phyloP scores from a whole-genome alignment of 1,140 invertebrate species.

The Colletes gigas region DNA sequence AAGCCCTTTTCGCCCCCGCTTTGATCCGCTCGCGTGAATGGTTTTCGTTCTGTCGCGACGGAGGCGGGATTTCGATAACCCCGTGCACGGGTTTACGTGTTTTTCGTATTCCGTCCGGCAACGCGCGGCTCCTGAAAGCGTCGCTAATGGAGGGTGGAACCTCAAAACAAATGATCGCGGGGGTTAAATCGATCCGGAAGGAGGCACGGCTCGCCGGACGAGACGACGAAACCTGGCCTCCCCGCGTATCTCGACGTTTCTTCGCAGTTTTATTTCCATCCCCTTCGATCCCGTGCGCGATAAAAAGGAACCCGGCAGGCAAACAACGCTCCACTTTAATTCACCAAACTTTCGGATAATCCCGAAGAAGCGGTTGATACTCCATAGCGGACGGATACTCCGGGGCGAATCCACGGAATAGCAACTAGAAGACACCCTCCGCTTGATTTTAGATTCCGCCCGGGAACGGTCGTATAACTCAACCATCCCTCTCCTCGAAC shows the following conservation, averaged over 20 bases:
- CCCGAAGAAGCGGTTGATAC: conserved; percentile 39
- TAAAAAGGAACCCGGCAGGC: conserved; percentile 28
- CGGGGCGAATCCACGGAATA: conserved; percentile 59
- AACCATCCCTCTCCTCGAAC: background rate
- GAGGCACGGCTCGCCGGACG: background rate
- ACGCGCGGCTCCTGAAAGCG: background rate
- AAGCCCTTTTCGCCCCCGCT: no score
- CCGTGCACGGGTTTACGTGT: no score
- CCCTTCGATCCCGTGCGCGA: conserved; percentile 43
- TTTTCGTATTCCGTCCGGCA: no score
- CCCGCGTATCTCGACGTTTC: background rate
- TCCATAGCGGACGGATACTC: conserved; percentile 46
- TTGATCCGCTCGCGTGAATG: no score
- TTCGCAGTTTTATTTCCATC: conserved; percentile 39
- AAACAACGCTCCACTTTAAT: conserved; percentile 56
- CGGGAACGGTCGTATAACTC: conserved; percentile 60
- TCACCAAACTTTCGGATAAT: conserved; percentile 51
- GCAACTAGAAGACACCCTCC: conserved; percentile 53
- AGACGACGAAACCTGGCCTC: background rate
- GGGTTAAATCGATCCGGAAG: conserved; percentile 40
- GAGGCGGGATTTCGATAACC: no score
- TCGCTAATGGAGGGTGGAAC: background rate
- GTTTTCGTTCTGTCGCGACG: no score
- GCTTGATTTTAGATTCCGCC: conserved; percentile 66
- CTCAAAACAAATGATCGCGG: conserved; percentile 51